A percentile compares a stretch with the other conserved stretches of the same genome.
Conservation (phyloP, 2,888 invertebrate species). For the Xestia c-nigrum region DNA sequence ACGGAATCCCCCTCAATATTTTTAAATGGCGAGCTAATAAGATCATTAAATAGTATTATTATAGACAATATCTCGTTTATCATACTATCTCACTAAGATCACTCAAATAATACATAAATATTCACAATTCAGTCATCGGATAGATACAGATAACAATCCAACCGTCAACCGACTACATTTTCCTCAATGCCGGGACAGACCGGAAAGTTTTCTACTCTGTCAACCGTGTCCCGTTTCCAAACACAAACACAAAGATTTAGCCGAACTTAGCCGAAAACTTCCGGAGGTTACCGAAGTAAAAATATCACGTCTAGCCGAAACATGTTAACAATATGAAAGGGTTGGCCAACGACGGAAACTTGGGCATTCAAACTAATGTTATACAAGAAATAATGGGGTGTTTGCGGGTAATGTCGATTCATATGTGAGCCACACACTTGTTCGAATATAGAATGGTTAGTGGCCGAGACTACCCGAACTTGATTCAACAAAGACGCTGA, state of each 20-base stretch:
- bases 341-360: conserved; percentile 12
- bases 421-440: neutral
- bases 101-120: no score
- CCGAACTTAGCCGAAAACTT: conserved; percentile 15
- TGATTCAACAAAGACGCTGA: neutral
- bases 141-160: neutral
- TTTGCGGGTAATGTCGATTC: neutral
- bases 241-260: conserved; percentile 15
- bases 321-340: conserved; percentile 36
- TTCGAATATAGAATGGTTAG: neutral
- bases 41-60: no score
- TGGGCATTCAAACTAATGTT: conserved; percentile 17
- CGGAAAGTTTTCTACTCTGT: conserved; percentile 17
- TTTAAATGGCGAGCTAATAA: no score
- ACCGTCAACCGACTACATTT: neutral
- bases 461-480: neutral
- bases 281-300: conserved; percentile 14
- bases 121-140: neutral
- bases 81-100: no score
- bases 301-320: conserved; percentile 40
- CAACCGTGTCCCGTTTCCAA: conserved; percentile 13
- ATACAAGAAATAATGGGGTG: neutral
- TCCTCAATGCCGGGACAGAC: neutral
- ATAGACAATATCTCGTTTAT: no score
- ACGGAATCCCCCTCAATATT: no score